Conservation (phyloP, 2,888 invertebrate genomes). For the Agrenia bidenticulata region DNA sequence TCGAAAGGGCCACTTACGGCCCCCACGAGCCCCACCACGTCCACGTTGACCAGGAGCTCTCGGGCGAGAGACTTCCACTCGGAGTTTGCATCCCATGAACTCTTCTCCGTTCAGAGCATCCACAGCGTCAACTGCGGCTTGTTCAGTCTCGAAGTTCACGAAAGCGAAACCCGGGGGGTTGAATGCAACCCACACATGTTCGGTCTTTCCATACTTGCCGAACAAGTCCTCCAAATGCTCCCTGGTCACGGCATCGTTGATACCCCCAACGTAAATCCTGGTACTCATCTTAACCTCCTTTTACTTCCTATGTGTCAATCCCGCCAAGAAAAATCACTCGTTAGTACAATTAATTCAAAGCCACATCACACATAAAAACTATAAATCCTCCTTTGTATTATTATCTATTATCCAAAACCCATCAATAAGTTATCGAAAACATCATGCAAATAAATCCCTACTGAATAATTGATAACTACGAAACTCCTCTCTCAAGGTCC, state of each 20-base stretch:
- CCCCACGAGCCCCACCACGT: slow-evolving; percentile 33
- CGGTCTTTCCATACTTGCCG: slow-evolving; percentile 86
- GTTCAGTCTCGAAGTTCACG: slow-evolving; percentile 84
- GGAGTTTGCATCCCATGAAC: slow-evolving; percentile 80
- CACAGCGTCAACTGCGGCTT: slow-evolving; percentile 87
- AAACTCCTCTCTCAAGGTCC: background rate
- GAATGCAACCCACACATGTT: slow-evolving; percentile 90
- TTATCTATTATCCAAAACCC: no score
- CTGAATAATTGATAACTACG: background rate
- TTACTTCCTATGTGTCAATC: slow-evolving; percentile 21
- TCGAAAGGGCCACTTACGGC: slow-evolving; percentile 7
- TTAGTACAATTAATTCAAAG: slow-evolving; percentile 18
- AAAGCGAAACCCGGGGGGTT: slow-evolving; percentile 93
- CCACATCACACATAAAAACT: no score
- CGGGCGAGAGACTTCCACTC: slow-evolving; percentile 79
- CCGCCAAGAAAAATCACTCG: background rate
- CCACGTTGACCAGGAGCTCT: slow-evolving; percentile 52
- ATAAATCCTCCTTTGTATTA: background rate
- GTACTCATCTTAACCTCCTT: slow-evolving; percentile 57
- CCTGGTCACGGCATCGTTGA: slow-evolving; percentile 84
- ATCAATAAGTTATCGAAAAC: no score
- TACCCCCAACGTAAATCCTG: slow-evolving; percentile 85
- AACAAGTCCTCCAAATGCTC: slow-evolving; percentile 89
- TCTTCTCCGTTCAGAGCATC: slow-evolving; percentile 84
- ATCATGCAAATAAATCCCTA: no score